These are phyloP conservation scores for Piaya cayana DNA, from an alignment of 2,113 vertebrate genomes.

Conservation along the genomic window DNA sequence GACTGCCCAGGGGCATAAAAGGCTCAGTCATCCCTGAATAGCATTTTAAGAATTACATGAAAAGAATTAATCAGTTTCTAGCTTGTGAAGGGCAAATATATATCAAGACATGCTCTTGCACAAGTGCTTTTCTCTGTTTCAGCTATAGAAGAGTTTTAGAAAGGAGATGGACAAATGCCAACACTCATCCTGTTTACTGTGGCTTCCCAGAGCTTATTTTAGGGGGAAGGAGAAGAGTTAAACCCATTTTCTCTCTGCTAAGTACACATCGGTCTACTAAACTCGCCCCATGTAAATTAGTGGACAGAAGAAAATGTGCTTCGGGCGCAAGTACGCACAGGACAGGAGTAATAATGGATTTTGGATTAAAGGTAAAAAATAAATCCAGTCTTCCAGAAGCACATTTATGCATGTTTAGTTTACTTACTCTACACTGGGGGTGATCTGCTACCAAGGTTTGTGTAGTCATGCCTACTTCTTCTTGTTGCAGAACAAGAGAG, in stretches of 20 bases:
- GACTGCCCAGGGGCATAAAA: background rate
- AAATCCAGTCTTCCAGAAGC: background rate
- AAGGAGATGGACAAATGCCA: background rate
- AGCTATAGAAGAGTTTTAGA: background rate
- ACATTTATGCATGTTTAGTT: background rate
- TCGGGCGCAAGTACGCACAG: background rate
- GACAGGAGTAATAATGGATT: background rate
- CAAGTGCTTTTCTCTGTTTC: background rate
- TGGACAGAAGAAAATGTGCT: background rate
- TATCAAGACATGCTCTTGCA: background rate
- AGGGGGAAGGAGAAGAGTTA: background rate
- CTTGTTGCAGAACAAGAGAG: background rate
- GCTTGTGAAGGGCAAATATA: background rate
- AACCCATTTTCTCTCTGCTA: background rate
- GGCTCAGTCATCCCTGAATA: background rate
- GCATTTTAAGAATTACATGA: background rate
- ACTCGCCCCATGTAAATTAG: background rate
- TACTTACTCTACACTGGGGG: background rate
- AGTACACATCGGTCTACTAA: background rate
- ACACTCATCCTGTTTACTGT: background rate
- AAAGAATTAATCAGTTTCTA: background rate
- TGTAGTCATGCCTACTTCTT: background rate
- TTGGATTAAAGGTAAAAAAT: background rate
- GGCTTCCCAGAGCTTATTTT: background rate
- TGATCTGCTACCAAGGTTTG: fast-evolving